These are phyloP conservation scores for Aurelia coerulea DNA, from an alignment of 30 jellyfish, hydroid and myxozoan species.

Conservation along the genomic window DNA sequence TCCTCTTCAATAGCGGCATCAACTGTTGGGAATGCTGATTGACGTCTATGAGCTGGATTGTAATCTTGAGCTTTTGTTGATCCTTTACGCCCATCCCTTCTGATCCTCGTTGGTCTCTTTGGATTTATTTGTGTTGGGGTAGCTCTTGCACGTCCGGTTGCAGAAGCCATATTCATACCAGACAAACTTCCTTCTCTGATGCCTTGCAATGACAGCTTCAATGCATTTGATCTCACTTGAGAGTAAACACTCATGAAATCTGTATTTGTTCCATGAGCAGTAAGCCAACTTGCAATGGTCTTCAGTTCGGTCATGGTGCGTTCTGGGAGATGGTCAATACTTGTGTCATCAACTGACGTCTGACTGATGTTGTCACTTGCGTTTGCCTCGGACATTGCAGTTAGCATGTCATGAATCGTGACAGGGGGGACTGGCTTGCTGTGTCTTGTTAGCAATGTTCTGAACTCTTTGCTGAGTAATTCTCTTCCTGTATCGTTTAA, in stretches of 20 bases:
- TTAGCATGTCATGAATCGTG: constrained; percentile 83
- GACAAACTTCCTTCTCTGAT: constrained; percentile 49
- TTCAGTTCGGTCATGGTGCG: constrained; percentile 88
- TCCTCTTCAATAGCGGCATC: constrained; percentile 76
- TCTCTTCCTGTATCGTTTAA: constrained; percentile 91
- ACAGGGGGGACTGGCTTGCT: constrained; percentile 92
- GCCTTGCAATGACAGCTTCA: constrained; percentile 89
- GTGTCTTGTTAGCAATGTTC: constrained; percentile 85
- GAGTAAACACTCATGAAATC: constrained; percentile 97
- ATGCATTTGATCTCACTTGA: constrained; percentile 83
- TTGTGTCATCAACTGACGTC: constrained; percentile 76
- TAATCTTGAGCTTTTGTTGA: constrained; percentile 50
- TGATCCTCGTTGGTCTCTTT: constrained; percentile 40
- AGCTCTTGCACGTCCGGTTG: constrained; percentile 40
- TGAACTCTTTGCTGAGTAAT: constrained; percentile 82
- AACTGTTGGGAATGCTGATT: constrained; percentile 44
- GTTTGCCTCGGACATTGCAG: constrained; percentile 67
- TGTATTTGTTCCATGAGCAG: constrained; percentile 77
- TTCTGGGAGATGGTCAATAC: constrained; percentile 90
- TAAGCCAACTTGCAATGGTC: constrained; percentile 89
- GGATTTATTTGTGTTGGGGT: constrained; percentile 52
- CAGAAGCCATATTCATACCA: constrained; percentile 15
- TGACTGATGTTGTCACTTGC: constrained; percentile 72
- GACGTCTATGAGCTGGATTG: constrained; percentile 44
- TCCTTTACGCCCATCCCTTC: constrained; percentile 61